Base-by-base conservation (phyloP, 2,113 vertebrate species). In the Saccopteryx bilineata region DNA sequence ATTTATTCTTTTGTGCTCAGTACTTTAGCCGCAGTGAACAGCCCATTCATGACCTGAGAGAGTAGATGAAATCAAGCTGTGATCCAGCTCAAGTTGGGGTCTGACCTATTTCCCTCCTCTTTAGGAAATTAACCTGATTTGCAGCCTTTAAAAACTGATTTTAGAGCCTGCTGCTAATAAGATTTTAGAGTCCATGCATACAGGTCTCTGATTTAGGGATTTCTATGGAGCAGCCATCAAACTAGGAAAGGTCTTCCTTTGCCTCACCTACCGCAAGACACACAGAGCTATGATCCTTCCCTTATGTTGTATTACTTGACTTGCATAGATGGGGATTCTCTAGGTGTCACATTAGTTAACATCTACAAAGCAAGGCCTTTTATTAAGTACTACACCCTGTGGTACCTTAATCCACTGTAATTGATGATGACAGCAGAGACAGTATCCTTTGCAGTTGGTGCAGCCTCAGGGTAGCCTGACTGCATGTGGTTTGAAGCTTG, bases 281-380 rank as follows among this genome's bases (percentile, higher is more conserved):
- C 23, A 85, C 11, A 69, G 72, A 88, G 56, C 33, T 31, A 86
- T 93, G 39, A 39, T 39, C 39, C 66, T 91, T 96, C 15, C 21
- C 23, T 91, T 19, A 46, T 63, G 85, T 48, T 92, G 26, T 58
- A 46, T 69, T 82, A 68, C 52, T 90, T 93, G 71, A 31, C 72
- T 87, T 95, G 68, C 56, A 78, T 91, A 4, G 72, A 72, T 93
- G 33, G 50, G 56, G 50, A 78, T 92, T 94, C 96, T 78, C 68
- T 87, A 91, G 65, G 23, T 92, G 46, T 87, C 92, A 71, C 92
- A 71, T 95, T 96, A 91, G 66, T 87, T 96, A 93, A 60, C 71
- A 81, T 90, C 58, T 88, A 94, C 90, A 95, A 95, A 96, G 69
- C 52, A 84, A 83, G 60, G 82, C 68, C 66, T 84, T 84, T 96